These are phyloP conservation scores for Sphaerophoria rueppellii DNA, from an alignment of 2,888 invertebrate species.

Conservation along the genomic window DNA sequence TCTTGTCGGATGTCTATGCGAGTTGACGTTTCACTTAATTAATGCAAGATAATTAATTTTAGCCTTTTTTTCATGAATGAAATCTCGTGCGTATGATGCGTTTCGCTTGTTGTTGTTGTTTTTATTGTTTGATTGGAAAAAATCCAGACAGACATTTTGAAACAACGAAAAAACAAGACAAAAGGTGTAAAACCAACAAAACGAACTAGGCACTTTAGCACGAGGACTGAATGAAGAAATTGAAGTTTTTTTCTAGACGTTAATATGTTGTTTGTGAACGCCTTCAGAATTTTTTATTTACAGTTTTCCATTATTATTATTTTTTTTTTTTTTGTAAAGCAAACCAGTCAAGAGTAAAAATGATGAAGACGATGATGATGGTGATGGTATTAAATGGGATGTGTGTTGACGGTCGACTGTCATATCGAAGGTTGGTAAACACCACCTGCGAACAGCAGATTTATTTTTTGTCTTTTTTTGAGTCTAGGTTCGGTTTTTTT, in stretches of 20 bases:
- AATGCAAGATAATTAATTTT: slow-evolving; percentile 69
- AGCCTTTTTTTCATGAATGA: slow-evolving; percentile 57
- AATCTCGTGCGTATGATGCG: slow-evolving; percentile 24
- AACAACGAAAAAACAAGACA: neutral
- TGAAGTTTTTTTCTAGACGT: slow-evolving; percentile 40
- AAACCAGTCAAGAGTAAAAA: slow-evolving; percentile 44
- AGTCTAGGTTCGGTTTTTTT: slow-evolving; percentile 8
- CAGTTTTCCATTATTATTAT: neutral
- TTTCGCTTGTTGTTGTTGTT: slow-evolving; percentile 15
- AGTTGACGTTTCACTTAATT: slow-evolving; percentile 62
- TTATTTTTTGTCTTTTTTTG: neutral
- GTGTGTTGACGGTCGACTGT: slow-evolving; percentile 54
- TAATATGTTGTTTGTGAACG: slow-evolving; percentile 66
- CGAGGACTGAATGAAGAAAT: slow-evolving; percentile 57
- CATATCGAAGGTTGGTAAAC: slow-evolving; percentile 61
- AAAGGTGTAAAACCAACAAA: slow-evolving; percentile 14
- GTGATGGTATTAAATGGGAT: slow-evolving; percentile 62
- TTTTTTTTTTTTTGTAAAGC: slow-evolving; percentile 8
- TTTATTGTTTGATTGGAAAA: neutral
- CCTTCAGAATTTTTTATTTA: slow-evolving; percentile 50
- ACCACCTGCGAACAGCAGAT: slow-evolving; percentile 33
- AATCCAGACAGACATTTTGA: neutral
- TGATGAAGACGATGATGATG: slow-evolving; percentile 45
- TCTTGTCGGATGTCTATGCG: slow-evolving; percentile 23
- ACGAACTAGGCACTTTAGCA: slow-evolving; percentile 7